Conservation (phyloP, 2,888 invertebrate species). For the Calameuta idolon region DNA sequence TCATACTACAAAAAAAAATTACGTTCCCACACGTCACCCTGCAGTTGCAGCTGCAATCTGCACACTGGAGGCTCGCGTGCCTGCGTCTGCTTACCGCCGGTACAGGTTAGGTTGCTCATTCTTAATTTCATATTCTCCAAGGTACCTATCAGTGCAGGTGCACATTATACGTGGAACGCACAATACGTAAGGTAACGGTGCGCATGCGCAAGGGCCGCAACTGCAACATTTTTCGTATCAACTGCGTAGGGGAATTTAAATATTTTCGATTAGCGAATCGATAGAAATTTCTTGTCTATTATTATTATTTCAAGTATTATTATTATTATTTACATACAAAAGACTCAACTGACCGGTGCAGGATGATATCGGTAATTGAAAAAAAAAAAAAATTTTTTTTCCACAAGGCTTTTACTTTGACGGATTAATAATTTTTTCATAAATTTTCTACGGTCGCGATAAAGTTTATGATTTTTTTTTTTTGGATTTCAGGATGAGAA, state of each 20-base stretch:
- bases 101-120: background rate
- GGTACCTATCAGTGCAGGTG: background rate
- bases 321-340: no score
- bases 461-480: background rate
- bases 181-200: background rate
- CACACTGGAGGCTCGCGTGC: background rate
- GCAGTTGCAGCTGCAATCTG: background rate
- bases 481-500: no score
- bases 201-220: background rate
- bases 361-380: no score
- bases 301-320: no score
- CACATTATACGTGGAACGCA: background rate
- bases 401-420: no score
- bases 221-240: background rate
- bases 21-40: background rate
- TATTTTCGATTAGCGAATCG: background rate
- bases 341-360: no score
- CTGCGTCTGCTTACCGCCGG: background rate
- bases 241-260: background rate
- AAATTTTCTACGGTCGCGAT: fast-evolving
- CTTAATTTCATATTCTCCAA: background rate
- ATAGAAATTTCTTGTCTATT: background rate
- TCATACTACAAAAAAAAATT: background rate
- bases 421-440: no score
- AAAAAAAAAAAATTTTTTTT: no score